These are phyloP conservation scores for Phrynosoma blainvillii DNA, from an alignment of 2,113 vertebrate species.

Conservation along the genomic window DNA sequence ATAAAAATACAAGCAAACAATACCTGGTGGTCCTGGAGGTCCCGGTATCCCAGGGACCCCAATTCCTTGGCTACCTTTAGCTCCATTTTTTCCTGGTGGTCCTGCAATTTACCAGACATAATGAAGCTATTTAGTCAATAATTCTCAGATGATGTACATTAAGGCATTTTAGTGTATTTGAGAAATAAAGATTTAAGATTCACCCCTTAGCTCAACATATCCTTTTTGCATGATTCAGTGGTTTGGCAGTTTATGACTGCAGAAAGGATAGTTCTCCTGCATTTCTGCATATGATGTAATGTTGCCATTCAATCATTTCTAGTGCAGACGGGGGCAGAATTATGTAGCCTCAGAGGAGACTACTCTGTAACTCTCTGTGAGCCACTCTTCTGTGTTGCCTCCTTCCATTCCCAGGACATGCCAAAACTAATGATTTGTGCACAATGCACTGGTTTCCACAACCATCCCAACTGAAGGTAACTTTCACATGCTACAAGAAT, in stretches of 20 bases:
- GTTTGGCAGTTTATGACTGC: not conserved
- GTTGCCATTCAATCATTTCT: not conserved
- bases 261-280: not conserved
- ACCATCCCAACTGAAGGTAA: no score
- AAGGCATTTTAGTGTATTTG: no score
- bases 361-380: not conserved
- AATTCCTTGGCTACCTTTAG: conserved; percentile 86
- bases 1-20: not conserved
- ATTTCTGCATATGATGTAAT: not conserved
- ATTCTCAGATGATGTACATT: not conserved
- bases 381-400: not conserved
- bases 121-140: not conserved
- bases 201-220: not conserved
- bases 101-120: conserved; percentile 76
- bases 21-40: conserved; percentile 88
- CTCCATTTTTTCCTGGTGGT: conserved; percentile 85
- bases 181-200: not conserved
- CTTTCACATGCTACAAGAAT: no score
- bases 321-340: not conserved
- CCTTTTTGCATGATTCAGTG: not conserved
- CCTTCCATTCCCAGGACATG: not conserved
- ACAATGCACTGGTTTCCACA: no score
- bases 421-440: no score
- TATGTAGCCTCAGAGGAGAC: not conserved
- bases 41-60: conserved; percentile 85